Evolutionary conservation across 1,140 invertebrate species (phyloP), one percentile per base, ranked within the genome.

Genomic region (Tetragonula clypearis): DNA sequence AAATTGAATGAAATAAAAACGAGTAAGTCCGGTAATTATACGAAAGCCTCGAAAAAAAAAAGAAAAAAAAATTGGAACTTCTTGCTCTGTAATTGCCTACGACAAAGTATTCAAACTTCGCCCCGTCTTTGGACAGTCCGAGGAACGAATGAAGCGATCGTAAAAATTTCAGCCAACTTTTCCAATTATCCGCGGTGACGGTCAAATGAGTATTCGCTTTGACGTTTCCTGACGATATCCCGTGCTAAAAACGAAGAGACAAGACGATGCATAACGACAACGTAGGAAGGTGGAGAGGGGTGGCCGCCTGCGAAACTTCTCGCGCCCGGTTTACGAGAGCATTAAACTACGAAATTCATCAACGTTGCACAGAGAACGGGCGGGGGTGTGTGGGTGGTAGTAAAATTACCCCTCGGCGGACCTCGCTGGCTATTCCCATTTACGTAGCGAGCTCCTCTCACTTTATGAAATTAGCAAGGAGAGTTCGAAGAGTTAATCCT

Each of bases 381-480:
- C 30, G 30, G 30, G 41, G 41, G 41, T 35, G 35, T 35, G 35
- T 35, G 8, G 75, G 19, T n/a, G 11, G 26, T 49, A 68, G 72
- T 79, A 84, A 84, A 87, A 87, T 23, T 55, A 30, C 53, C 66
- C 74, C 23, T 30, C 30, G 1, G 0, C 41, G 3, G 56, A 49
- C 4, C 4, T 55, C 62, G 21, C 23, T 26, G 49, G 53, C 66
- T 71, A 88, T 88, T 87, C 81, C 82, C 87, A 85, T 85, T 81
- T 77, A 73, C 86, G 41, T 53, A 85, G 66, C 74, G 85, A 87
- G 74, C 68, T 66, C 74, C 77, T 78, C 87, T 83, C 83, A 79
- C 84, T 88, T 86, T 84, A 68, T 66, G 55, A 86, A 86, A 88
- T 89, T 88, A 88, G 80, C 66, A 73, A 73, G 62, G 49, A 53